phyloP scores from a whole-genome alignment of 2,888 invertebrate species.

The Ophioninae sp. region DNA sequence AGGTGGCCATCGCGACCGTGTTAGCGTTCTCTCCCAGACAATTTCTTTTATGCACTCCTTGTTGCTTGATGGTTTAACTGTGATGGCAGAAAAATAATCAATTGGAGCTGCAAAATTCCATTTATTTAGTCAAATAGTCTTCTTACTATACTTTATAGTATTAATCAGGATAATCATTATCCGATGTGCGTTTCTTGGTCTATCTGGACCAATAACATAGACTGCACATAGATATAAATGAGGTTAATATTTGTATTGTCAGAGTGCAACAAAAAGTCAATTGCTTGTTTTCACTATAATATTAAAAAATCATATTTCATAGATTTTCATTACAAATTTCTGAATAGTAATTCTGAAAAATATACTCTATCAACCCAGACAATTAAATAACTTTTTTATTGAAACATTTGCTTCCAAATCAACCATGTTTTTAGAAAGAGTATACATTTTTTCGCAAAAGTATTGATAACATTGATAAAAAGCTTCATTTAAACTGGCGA shows the following conservation, averaged over 20 bases:
- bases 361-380: not conserved
- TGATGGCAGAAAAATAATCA: not conserved
- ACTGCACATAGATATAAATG: too few species aligned
- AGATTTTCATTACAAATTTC: too few species aligned
- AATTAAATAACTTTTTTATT: not conserved
- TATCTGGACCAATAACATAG: too few species aligned
- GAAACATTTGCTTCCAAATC: not conserved
- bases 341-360: too few species aligned
- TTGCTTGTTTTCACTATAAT: too few species aligned
- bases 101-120: not conserved
- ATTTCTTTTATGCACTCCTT: not conserved
- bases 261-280: too few species aligned
- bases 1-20: conserved; percentile 75
- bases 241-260: too few species aligned
- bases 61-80: conserved; percentile 24
- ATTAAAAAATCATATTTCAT: too few species aligned
- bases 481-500: not conserved
- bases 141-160: not conserved
- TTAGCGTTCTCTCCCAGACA: conserved; percentile 19
- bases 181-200: not conserved
- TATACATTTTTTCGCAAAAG: not conserved
- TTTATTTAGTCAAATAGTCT: not conserved
- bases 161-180: too few species aligned
- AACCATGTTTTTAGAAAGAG: not conserved
- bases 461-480: not conserved